A percentile compares a stretch with the other conserved stretches of the same genome.
Evolutionary conservation across 2,113 vertebrate species (phyloP).

Genomic region (Emberiza fucata): DNA sequence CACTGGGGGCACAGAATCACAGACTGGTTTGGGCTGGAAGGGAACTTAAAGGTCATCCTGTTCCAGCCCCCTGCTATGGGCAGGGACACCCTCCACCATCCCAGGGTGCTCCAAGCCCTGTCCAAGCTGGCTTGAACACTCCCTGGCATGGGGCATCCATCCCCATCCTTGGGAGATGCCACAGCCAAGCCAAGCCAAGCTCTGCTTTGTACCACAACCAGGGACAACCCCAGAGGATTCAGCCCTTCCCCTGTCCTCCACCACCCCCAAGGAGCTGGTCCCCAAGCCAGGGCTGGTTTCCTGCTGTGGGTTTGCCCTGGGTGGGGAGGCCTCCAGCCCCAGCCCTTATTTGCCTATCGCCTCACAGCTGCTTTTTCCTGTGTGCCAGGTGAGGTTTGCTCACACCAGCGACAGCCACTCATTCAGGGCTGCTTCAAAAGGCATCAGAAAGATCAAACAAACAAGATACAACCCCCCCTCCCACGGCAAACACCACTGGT

Average conservation of each 20-base stretch:
- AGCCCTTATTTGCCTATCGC: conserved; percentile 1
- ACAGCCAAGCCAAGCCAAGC: background rate
- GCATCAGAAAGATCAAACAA: background rate
- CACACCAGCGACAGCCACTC: background rate
- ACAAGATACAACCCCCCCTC: background rate
- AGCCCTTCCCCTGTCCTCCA: background rate
- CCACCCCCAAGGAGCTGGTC: background rate
- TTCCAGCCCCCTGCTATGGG: background rate
- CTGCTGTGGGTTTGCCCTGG: background rate
- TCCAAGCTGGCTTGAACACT: background rate
- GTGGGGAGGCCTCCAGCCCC: background rate
- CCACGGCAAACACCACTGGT: background rate
- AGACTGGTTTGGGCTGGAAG: background rate
- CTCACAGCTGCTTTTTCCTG: conserved; percentile 28
- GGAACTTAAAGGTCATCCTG: background rate
- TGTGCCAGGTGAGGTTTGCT: background rate
- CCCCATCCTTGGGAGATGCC: background rate
- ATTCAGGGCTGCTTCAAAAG: background rate
- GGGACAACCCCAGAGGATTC: fast-evolving
- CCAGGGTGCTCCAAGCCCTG: background rate
- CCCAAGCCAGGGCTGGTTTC: background rate
- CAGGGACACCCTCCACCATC: background rate
- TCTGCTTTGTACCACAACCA: background rate
- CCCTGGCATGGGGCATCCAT: background rate
- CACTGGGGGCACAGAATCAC: background rate